These are phyloP conservation scores for Crematogaster levior DNA, from an alignment of 2,888 invertebrate genomes.

Conservation along the genomic window DNA sequence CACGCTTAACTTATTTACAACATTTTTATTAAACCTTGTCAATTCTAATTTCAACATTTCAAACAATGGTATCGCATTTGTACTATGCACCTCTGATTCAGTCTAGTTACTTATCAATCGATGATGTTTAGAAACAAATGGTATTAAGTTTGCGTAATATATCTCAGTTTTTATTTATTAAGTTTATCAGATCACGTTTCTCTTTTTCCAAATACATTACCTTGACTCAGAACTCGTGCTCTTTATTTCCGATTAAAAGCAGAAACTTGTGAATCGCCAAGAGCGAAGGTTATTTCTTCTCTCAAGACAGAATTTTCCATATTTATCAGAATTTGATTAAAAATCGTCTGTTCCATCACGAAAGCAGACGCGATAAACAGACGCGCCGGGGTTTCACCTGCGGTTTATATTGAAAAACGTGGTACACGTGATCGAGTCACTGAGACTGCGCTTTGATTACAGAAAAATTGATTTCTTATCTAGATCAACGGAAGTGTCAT, in stretches of 20 bases:
- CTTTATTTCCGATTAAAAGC: background rate
- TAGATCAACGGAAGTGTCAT: background rate
- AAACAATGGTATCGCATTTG: background rate
- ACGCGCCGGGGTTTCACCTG: background rate
- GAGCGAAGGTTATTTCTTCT: background rate
- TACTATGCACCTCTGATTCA: background rate
- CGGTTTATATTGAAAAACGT: conserved; percentile 12
- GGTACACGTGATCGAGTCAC: conserved; percentile 4
- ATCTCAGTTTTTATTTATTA: conserved; percentile 1
- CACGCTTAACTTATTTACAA: background rate
- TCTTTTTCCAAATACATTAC: background rate
- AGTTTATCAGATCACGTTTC: background rate
- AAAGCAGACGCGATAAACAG: conserved; percentile 6
- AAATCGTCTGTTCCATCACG: background rate
- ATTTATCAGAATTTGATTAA: background rate
- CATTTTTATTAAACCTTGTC: background rate
- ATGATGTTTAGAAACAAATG: background rate
- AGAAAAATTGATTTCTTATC: conserved; percentile 9
- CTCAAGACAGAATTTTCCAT: background rate
- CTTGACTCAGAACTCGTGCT: conserved; percentile 6
- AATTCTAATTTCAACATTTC: background rate
- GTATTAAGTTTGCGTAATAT: background rate
- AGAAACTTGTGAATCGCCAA: background rate
- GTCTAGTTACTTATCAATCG: background rate
- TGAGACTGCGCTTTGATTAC: conserved; percentile 24